Evolutionary conservation across 2,888 invertebrate species (phyloP).

Genomic region (Drosophila recens): DNA sequence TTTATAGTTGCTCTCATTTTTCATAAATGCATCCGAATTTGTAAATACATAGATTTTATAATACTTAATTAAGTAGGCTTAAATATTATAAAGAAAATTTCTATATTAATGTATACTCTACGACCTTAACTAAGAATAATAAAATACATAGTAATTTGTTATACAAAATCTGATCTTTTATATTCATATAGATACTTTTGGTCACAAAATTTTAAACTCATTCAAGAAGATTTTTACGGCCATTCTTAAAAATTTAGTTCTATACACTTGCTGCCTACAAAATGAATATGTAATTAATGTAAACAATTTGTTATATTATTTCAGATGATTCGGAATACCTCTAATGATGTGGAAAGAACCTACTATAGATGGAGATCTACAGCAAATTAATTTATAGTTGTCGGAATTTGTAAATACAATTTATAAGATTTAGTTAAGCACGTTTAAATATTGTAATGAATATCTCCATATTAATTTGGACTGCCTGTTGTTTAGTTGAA

Average conservation of each 20-base stretch:
- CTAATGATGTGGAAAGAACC: constrained; percentile 70
- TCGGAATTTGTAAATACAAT: constrained; percentile 68
- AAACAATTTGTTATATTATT: constrained; percentile 52
- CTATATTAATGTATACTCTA: constrained; percentile 29
- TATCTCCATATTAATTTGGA: constrained; percentile 55
- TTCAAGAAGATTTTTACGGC: not conserved
- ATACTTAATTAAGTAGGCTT: constrained; percentile 59
- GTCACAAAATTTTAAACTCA: not conserved
- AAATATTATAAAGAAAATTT: constrained; percentile 53
- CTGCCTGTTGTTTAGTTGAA: constrained; percentile 20
- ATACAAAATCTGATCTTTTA: constrained; percentile 11
- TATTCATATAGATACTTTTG: not conserved
- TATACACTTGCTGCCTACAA: not conserved
- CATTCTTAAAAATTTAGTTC: not conserved
- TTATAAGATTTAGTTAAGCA: constrained; percentile 65
- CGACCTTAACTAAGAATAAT: constrained; percentile 27
- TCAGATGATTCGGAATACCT: constrained; percentile 84
- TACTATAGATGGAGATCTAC: constrained; percentile 68
- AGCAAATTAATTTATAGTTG: constrained; percentile 62
- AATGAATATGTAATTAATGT: constrained; percentile 7
- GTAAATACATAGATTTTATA: constrained; percentile 62
- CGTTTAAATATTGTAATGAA: constrained; percentile 56
- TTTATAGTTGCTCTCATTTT: constrained; percentile 50
- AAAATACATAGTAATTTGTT: constrained; percentile 32
- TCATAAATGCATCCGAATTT: constrained; percentile 60